Evolutionary conservation across 2,113 vertebrate genomes (phyloP).

Genomic region (Gulo gulo): DNA sequence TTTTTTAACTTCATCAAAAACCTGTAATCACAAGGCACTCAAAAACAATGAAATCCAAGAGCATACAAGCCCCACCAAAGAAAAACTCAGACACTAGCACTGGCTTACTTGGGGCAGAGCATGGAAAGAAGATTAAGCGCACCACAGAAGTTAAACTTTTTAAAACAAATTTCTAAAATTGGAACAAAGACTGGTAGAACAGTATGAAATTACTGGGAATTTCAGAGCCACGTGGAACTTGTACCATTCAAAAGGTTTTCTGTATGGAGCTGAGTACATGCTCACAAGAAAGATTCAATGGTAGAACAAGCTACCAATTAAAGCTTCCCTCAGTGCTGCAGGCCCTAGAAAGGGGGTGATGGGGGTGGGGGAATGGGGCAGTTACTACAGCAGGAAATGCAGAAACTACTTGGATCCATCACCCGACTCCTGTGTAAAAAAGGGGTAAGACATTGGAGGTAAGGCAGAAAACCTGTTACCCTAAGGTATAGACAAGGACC

Average conservation of each 20-base stretch:
- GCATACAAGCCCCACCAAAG: not conserved
- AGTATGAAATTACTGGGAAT: not conserved
- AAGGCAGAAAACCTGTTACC: not conserved
- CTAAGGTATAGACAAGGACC: not conserved
- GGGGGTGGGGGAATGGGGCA: too few species aligned
- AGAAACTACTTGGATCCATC: not conserved
- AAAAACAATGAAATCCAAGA: not conserved
- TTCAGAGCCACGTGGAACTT: not conserved
- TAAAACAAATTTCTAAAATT: not conserved
- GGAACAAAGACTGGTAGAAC: too few species aligned
- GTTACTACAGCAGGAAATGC: not conserved
- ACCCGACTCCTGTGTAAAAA: not conserved
- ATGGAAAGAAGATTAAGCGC: not conserved
- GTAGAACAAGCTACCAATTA: not conserved
- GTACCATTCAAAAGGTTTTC: not conserved
- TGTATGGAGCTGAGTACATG: not conserved
- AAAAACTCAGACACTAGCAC: not conserved
- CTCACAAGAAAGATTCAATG: not conserved
- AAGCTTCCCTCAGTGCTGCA: not conserved
- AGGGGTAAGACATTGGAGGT: not conserved
- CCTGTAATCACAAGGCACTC: not conserved
- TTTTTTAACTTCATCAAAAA: not conserved
- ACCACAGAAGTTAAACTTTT: not conserved
- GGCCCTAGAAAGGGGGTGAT: not conserved
- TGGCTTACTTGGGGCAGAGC: not conserved